Percentiles rank a stretch among this genome's conserved stretches.
These are phyloP conservation scores for Scomber scombrus DNA, from an alignment of 2,113 vertebrate species.

Conservation along the genomic window DNA sequence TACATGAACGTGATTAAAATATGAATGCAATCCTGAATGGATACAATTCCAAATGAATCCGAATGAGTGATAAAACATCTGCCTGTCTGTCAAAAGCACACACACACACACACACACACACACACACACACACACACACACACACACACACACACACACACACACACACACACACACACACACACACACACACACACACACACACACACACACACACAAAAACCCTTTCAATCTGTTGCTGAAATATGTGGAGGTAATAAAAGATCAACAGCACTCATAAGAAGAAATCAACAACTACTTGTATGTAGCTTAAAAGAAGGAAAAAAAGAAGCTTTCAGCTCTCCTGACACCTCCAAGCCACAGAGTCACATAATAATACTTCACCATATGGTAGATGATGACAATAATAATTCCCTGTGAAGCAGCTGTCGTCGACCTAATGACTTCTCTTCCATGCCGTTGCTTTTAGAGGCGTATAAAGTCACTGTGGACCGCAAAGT, in stretches of 20 bases:
- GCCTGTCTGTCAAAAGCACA: neutral
- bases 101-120: too few species aligned
- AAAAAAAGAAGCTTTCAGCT: constrained; percentile 21
- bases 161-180: too few species aligned
- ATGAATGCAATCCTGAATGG: constrained; percentile 43
- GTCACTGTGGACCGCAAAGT: constrained; percentile 62
- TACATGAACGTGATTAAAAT: constrained; percentile 59
- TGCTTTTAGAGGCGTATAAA: constrained; percentile 60
- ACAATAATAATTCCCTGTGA: constrained; percentile 43
- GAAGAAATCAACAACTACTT: constrained; percentile 19
- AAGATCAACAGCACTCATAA: constrained; percentile 1
- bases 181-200: too few species aligned
- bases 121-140: too few species aligned
- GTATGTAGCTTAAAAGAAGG: constrained; percentile 10
- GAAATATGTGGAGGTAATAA: neutral
- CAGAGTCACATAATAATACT: constrained; percentile 27
- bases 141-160: too few species aligned
- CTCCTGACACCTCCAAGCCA: constrained; percentile 11
- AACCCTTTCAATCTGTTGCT: neutral
- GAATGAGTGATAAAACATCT: constrained; percentile 21
- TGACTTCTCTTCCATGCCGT: constrained; percentile 55
- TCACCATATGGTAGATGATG: constrained; percentile 40
- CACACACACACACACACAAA: too few species aligned
- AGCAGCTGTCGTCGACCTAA: constrained; percentile 44
- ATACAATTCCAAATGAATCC: constrained; percentile 38